A percentile compares a stretch with the other conserved stretches of the same genome.
Evolutionary conservation across 2,797 vertebrate species (phyloP).

Genomic region (Aldrovandia affinis): DNA sequence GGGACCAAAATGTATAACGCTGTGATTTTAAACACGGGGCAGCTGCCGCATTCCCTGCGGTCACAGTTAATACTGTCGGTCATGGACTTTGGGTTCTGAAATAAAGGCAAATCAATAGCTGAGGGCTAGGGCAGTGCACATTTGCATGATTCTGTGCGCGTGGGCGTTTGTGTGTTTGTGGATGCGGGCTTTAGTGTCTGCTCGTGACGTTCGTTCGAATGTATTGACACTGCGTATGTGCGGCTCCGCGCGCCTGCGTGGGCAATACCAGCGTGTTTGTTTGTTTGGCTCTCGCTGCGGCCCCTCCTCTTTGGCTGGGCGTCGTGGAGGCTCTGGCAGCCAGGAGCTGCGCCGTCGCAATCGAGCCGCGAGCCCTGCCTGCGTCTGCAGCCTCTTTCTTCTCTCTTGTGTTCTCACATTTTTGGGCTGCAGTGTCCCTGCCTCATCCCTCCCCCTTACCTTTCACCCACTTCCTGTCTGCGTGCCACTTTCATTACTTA

Average conservation of each 20-base stretch:
- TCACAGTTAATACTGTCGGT: neutral
- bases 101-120: neutral
- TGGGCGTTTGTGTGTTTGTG: neutral
- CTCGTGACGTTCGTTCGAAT: neutral
- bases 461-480: slow-evolving; percentile 40
- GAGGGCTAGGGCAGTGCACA: neutral
- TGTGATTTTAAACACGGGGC: neutral
- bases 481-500: slow-evolving; percentile 28
- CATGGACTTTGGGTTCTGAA: neutral
- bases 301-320: neutral
- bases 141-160: neutral
- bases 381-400: neutral
- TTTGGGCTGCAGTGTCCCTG: slow-evolving; percentile 16
- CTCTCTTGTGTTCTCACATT: neutral
- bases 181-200: neutral
- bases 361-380: neutral
- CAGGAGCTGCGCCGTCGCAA: neutral
- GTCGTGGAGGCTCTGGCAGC: neutral
- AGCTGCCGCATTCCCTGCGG: neutral
- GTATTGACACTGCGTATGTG: neutral
- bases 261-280: neutral
- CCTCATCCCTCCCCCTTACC: slow-evolving; percentile 17
- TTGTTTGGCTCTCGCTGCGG: neutral
- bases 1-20: neutral
- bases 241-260: neutral